Percentiles rank a stretch among this genome's conserved stretches.
These are phyloP conservation scores for Poecilus cupreus DNA, from an alignment of 2,888 invertebrate genomes.

Conservation along the genomic window DNA sequence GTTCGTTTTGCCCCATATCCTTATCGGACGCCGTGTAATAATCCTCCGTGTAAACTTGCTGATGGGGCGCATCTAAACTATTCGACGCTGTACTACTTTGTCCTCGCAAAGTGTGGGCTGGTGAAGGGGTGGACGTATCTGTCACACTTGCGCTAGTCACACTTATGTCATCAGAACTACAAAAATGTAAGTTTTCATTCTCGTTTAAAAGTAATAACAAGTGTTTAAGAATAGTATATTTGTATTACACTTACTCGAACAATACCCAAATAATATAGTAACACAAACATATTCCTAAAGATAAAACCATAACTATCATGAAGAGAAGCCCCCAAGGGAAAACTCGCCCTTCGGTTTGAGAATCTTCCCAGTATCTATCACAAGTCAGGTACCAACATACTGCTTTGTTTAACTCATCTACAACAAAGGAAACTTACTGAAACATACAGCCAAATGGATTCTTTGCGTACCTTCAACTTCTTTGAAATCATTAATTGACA, in stretches of 20 bases:
- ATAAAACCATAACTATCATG: slow-evolving; percentile 86
- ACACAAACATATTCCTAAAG: slow-evolving; percentile 89
- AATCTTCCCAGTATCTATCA: slow-evolving; percentile 93
- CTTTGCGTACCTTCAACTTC: slow-evolving; percentile 85
- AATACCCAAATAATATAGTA: slow-evolving; percentile 95
- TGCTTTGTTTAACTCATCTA: slow-evolving; percentile 91
- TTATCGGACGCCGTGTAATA: slow-evolving; percentile 73
- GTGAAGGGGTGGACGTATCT: slow-evolving; percentile 81
- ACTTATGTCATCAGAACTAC: slow-evolving; percentile 82
- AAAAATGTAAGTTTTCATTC: slow-evolving; percentile 62
- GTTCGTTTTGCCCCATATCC: slow-evolving; percentile 80
- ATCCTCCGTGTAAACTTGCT: slow-evolving; percentile 72
- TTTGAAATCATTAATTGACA: slow-evolving; percentile 88
- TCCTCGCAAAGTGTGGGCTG: slow-evolving; percentile 76
- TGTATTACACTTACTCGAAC: slow-evolving; percentile 84
- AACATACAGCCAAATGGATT: background rate
- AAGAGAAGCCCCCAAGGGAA: slow-evolving; percentile 89
- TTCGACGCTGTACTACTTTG: slow-evolving; percentile 63
- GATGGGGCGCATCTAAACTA: slow-evolving; percentile 66
- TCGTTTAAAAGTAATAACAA: background rate
- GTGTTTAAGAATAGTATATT: background rate
- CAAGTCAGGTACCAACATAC: slow-evolving; percentile 95
- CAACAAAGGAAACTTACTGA: slow-evolving; percentile 57
- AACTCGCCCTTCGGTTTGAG: slow-evolving; percentile 81
- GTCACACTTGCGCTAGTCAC: slow-evolving; percentile 81